A percentile compares a stretch with the other conserved stretches of the same genome.
phyloP scores from a whole-genome alignment of 2,888 invertebrate genomes.

The Erebia aethiops region DNA sequence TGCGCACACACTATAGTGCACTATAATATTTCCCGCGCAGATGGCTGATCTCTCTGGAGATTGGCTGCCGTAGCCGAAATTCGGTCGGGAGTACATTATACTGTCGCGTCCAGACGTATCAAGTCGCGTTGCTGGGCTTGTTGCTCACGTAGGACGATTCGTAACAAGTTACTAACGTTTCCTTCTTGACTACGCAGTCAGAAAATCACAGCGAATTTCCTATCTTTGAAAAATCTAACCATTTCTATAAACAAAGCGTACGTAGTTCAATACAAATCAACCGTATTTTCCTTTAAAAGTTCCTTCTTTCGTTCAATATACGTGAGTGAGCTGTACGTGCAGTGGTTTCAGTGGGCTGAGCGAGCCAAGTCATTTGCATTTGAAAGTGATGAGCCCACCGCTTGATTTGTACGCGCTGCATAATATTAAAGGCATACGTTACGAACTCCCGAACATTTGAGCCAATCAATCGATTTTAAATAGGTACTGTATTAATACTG shows the following conservation, averaged over 20 bases:
- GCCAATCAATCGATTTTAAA: conserved; percentile 10
- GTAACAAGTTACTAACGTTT: too few relatives aligned
- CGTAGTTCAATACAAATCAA: conserved; percentile 14
- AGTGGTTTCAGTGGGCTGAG: conserved; percentile 18
- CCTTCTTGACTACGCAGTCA: not conserved
- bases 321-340: conserved; percentile 17
- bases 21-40: too few relatives aligned
- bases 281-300: conserved; percentile 11
- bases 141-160: too few relatives aligned
- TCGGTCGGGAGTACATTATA: too few relatives aligned
- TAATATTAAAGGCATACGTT: conserved; percentile 12
- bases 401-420: conserved; percentile 14
- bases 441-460: not conserved
- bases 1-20: too few relatives aligned
- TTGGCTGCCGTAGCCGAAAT: too few relatives aligned
- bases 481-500: not conserved
- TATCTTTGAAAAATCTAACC: not conserved
- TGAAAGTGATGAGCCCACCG: conserved; percentile 15
- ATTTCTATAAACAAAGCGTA: not conserved
- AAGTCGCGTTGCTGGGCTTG: too few relatives aligned
- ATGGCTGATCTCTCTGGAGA: too few relatives aligned
- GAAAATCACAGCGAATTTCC: not conserved
- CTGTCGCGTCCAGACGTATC: too few relatives aligned
- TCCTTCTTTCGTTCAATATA: conserved; percentile 6
- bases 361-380: conserved; percentile 20